Percentiles rank a stretch among this genome's conserved stretches.
These are phyloP conservation scores for Tenthredo distinguenda DNA, from an alignment of 2,888 invertebrate species.

Conservation along the genomic window DNA sequence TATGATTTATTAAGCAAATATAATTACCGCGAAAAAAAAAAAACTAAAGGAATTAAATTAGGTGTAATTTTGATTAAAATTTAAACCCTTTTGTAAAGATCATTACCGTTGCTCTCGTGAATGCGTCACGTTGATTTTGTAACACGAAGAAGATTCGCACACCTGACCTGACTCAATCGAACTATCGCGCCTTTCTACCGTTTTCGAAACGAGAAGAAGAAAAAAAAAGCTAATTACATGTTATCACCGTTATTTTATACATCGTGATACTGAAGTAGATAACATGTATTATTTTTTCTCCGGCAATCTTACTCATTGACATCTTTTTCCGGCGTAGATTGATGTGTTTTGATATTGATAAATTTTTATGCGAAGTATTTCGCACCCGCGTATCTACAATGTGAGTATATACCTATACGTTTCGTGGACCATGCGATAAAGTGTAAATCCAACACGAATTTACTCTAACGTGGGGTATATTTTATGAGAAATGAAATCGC, in stretches of 20 bases:
- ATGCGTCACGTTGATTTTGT: background rate
- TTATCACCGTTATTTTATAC: background rate
- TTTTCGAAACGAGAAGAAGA: background rate
- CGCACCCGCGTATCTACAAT: background rate
- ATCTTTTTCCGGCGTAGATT: conserved; percentile 31
- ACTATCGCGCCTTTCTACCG: background rate
- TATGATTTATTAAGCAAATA: conserved; percentile 8
- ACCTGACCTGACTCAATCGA: conserved; percentile 37
- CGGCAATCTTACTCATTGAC: background rate
- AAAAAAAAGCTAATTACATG: background rate
- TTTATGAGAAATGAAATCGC: background rate
- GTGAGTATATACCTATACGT: background rate
- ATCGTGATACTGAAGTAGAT: background rate
- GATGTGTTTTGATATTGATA: conserved; percentile 4
- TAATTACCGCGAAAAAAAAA: background rate
- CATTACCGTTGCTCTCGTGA: background rate
- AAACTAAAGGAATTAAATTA: background rate
- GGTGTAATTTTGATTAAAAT: background rate
- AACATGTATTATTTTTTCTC: background rate
- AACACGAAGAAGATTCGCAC: background rate
- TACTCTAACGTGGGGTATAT: background rate
- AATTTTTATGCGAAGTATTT: conserved; percentile 24
- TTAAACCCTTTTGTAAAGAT: background rate
- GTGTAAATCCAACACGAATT: background rate
- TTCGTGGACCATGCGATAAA: background rate